Conservation (phyloP, 92 coral and sea anemone species). For the Epizoanthus ramosus region DNA sequence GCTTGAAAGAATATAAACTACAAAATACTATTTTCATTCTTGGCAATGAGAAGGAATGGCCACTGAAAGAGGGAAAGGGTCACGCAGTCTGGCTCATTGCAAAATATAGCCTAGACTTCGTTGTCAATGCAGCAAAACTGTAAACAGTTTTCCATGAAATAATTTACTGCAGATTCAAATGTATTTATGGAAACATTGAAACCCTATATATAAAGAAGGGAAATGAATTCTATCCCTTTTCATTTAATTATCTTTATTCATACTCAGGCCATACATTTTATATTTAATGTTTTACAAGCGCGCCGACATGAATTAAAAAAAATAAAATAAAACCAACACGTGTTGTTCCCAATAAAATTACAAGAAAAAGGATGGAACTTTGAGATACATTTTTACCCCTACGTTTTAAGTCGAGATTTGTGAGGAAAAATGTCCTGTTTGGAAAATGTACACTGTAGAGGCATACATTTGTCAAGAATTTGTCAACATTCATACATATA, state of each 20-base stretch:
- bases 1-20: too few species aligned
- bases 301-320: slow-evolving; percentile 4
- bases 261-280: slow-evolving; percentile 11
- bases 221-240: slow-evolving; percentile 16
- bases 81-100: too few species aligned
- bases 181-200: slow-evolving; percentile 8
- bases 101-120: too few species aligned
- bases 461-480: slow-evolving; percentile 7
- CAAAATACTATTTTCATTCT: too few species aligned
- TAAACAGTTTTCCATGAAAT: slow-evolving; percentile 6
- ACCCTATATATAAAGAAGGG: slow-evolving; percentile 14
- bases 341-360: slow-evolving; percentile 10
- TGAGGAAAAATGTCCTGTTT: too few species aligned
- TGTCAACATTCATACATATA: slow-evolving; percentile 27
- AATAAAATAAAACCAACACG: slow-evolving; percentile 10
- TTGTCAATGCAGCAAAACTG: too few species aligned
- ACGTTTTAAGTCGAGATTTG: too few species aligned
- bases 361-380: slow-evolving; percentile 17
- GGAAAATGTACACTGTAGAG: too few species aligned
- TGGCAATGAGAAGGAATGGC: too few species aligned
- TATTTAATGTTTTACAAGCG: slow-evolving; percentile 14
- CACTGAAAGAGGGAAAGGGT: too few species aligned
- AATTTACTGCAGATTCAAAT: slow-evolving; percentile 12
- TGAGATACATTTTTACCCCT: slow-evolving; percentile 7
- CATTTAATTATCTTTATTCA: slow-evolving; percentile 11